These are phyloP conservation scores for Aphodius sticticus DNA, from an alignment of 2,888 invertebrate species.

Conservation along the genomic window DNA sequence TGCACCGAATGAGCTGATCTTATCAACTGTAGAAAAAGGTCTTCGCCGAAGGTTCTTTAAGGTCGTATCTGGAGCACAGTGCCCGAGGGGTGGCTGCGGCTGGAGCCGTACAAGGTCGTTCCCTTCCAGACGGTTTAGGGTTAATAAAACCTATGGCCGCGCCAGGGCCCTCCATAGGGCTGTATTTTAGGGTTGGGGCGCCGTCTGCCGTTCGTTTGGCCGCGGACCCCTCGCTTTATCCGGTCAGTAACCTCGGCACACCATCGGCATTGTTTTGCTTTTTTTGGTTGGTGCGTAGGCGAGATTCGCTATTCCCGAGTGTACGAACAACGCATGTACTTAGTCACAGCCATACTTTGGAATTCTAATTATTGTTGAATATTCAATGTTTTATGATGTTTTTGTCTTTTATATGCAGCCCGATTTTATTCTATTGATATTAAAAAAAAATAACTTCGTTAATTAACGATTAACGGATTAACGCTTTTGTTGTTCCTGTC, in stretches of 20 bases:
- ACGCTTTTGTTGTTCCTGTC: too few species aligned
- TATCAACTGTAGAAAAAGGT: neutral
- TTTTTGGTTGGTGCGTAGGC: neutral
- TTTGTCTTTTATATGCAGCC: too few species aligned
- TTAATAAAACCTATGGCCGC: neutral
- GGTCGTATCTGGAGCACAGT: too few species aligned
- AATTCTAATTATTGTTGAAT: too few species aligned
- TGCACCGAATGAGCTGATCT: too few species aligned
- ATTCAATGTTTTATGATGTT: too few species aligned
- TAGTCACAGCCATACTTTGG: too few species aligned
- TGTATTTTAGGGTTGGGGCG: neutral
- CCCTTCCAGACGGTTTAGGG: constrained; percentile 4
- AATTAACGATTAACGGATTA: too few species aligned
- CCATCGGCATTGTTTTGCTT: neutral
- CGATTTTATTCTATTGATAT: too few species aligned
- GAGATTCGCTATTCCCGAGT: neutral
- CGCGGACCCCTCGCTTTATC: neutral
- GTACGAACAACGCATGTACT: neutral
- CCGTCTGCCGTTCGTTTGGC: neutral
- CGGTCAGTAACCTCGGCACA: neutral
- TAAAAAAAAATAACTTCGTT: too few species aligned
- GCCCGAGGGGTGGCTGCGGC: neutral
- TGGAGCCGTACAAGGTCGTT: neutral
- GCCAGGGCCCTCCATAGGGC: neutral
- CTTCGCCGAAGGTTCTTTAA: neutral